Base-by-base conservation (phyloP, 2,113 vertebrate genomes). In the Solea senegalensis region DNA sequence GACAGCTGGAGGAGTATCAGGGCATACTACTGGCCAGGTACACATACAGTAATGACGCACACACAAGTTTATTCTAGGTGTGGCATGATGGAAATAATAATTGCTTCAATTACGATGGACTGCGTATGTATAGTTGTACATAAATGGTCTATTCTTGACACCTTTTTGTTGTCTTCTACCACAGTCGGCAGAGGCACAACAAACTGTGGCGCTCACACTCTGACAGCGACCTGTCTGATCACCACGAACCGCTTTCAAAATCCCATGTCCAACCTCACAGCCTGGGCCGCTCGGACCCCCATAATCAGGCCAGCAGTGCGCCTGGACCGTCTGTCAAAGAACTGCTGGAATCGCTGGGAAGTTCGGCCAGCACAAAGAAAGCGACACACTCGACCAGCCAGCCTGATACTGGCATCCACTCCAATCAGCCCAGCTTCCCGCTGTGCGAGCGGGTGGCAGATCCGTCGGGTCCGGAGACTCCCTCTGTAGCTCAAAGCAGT, bases 1-100 rank as follows among this genome's bases (percentile, higher is more conserved):
- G 96, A 78, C 98, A 99, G 90, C 94, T 99, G 85, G 98, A 98
- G 87, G 98, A 99, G 53, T 99, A 99, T 89, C 97, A 99, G 85
- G 98, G 98, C 51, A 99, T 99, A 90, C 94, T 99, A 66, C 84
- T 98, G 85, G 98, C 98, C 90, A 99, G 96, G 97, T 98, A 90
- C 55, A 3, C 15, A 27, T 10, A 12, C 11, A 26, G 69, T 3
- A 48, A 1, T 62, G 10, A 53, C 14, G 46, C 52, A 56, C 14
- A 40, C 12, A 53, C 16, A 27, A 1, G 5, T 11, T 9, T 11
- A 15, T 1, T 63, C 11, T 51, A 11, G 0, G 5, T 0, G 26
- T 15, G 43, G 16, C 48, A 49, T 34, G 34, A 34, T 34, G 34
- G 28, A 34, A 34, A 34, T 2, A 34, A n/a, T n/a, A n/a, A n/a